Evolutionary conservation across 2,113 vertebrate species (phyloP), one percentile per base, ranked within the genome.

Genomic region (Gallinago undulata): DNA sequence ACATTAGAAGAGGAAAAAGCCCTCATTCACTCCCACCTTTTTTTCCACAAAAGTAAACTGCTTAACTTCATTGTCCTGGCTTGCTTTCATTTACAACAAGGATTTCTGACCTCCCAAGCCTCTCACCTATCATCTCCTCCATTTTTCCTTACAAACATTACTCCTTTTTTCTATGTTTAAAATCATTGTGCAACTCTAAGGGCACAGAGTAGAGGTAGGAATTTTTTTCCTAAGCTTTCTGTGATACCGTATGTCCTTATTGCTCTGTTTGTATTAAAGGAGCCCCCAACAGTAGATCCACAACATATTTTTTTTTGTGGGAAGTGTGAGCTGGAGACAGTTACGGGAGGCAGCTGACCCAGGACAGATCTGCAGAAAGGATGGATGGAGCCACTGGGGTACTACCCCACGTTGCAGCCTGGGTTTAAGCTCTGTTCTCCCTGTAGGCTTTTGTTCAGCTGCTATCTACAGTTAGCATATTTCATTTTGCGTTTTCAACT

Each of bases 381-480:
- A 84, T 79, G 5, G 1, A 84, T 79, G 66, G 60, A 84, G 13
- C 23, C n/a, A 25, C 45, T 84, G n/a, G 47, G 81, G 37, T 70
- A 55, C n/a, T 69, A 25, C 63, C 84, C 51, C 47, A 6, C 3
- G 2, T 43, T 86, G 62, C 43, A 96, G 69, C 51, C 51, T 67
- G 37, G 21, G 30, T 82, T 92, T 92, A 94, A 89, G 45, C 47
- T 86, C 76, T 90, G 55, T 48, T 47, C 11, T 88, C 86, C 28
- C 55, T 53, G 35, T 23, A 60, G 55, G 28, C 27, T 93, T 87
- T 84, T 60, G 23, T 64, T 84, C 43, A 11, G 21, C 31, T 82
- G 23, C 27, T 89, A 33, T 72, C n/a, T 84, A 64, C 27, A 45
- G 33, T 76, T 79, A 66, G 6, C 8, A 19, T 72, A 62, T 23